A percentile compares a stretch with the other conserved stretches of the same genome.
These are phyloP conservation scores for Scaptomyza tumidula DNA, from an alignment of 2,888 invertebrate species.

Conservation along the genomic window DNA sequence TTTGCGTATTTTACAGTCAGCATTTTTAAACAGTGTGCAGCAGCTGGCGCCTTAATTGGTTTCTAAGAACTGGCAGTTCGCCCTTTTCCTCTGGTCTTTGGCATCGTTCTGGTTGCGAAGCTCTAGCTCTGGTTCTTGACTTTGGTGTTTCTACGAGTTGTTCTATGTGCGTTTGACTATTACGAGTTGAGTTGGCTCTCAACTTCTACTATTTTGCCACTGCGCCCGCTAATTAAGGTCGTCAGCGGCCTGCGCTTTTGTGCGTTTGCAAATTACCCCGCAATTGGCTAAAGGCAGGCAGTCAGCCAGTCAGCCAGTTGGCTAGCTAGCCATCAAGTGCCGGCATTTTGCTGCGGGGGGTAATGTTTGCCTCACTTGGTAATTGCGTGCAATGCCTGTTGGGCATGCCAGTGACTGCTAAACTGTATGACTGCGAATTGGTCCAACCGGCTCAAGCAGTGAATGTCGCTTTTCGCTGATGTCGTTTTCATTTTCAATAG, in stretches of 20 bases:
- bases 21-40: slow-evolving; percentile 48
- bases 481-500: slow-evolving; percentile 44
- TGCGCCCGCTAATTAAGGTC: slow-evolving; percentile 80
- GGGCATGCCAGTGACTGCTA: slow-evolving; percentile 51
- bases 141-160: slow-evolving; percentile 21
- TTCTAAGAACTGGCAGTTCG: slow-evolving; percentile 67
- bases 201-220: slow-evolving; percentile 18
- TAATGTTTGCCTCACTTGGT: slow-evolving; percentile 49
- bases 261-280: slow-evolving; percentile 78
- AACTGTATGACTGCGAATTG: slow-evolving; percentile 44
- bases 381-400: slow-evolving; percentile 60
- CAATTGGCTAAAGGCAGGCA: slow-evolving; percentile 60
- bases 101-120: slow-evolving; percentile 41
- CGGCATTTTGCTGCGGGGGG: slow-evolving; percentile 14
- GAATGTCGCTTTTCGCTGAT: slow-evolving; percentile 13
- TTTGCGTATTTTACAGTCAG: background rate
- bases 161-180: slow-evolving; percentile 63
- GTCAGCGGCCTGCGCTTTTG: slow-evolving; percentile 67
- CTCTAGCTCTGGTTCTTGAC: slow-evolving; percentile 10
- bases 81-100: slow-evolving; percentile 58
- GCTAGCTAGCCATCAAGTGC: slow-evolving; percentile 4
- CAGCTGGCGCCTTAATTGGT: slow-evolving; percentile 73
- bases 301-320: slow-evolving; percentile 8
- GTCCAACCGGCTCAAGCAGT: slow-evolving; percentile 5
- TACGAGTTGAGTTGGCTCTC: slow-evolving; percentile 33